These are phyloP conservation scores for Acanthiza pusilla DNA, from an alignment of 2,797 vertebrate genomes.

Conservation along the genomic window DNA sequence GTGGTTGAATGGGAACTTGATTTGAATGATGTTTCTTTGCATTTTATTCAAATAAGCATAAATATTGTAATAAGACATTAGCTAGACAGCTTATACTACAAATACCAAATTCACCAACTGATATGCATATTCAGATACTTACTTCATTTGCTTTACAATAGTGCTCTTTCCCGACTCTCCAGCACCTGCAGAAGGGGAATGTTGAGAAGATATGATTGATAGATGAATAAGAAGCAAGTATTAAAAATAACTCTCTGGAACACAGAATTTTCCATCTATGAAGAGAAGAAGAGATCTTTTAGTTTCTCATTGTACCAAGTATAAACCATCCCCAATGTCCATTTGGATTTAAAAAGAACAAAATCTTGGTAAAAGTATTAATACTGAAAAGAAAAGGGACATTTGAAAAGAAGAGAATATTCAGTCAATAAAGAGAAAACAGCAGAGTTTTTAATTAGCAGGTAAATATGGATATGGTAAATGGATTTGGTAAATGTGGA, in stretches of 20 bases:
- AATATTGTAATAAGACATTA: not conserved
- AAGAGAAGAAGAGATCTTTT: not conserved
- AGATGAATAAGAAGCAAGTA: not conserved
- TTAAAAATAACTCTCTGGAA: conserved; percentile 10
- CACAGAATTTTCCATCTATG: not conserved
- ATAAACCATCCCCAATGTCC: not conserved
- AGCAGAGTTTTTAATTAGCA: not conserved
- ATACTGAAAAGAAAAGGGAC: not conserved
- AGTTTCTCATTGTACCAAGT: not conserved
- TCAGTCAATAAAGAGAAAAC: not conserved
- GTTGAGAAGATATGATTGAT: not conserved
- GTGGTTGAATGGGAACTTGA: not conserved
- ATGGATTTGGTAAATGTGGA: too few species aligned
- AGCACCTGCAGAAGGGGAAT: conserved; percentile 69
- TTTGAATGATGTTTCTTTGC: not conserved
- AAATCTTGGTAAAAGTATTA: not conserved
- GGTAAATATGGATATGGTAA: too few species aligned
- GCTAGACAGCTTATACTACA: not conserved
- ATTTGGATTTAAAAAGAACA: not conserved
- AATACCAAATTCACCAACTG: not conserved
- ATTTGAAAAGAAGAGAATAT: not conserved
- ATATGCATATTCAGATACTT: conserved; percentile 49
- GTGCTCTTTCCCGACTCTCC: conserved; percentile 80
- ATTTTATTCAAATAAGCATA: not conserved
- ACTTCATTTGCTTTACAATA: conserved; percentile 82